Base-by-base conservation (phyloP, 2,888 invertebrate species). In the Sisyra nigra region DNA sequence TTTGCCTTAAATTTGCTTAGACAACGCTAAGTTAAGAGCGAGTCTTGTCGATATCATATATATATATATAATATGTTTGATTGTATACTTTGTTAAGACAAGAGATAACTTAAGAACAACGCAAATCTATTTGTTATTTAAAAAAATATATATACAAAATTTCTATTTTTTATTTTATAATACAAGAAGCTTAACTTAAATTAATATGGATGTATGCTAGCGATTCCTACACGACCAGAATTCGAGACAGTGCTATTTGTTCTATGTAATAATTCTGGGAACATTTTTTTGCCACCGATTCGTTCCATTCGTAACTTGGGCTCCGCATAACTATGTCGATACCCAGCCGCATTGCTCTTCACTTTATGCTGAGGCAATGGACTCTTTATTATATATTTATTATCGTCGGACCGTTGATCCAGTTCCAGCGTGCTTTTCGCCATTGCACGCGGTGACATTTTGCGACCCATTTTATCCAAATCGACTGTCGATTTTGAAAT, bases 301-400 rank as follows among this genome's bases (percentile, higher is more conserved):
- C 57, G 55, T 19, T 48, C 46, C 47, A 57, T 67, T 47, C 72
- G 58, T 5, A 72, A 65, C 46, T 74, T 69, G 13, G 76, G 74
- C 50, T 78, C 77, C n/a, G 75, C 78, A 52, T 76, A 78, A 54
- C 76, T 77, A 54, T 77, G 77, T 41, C 77, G 67, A 47, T 62
- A 63, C 1, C 61, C 61, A 3, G 56, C 59, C 1, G 53, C 44
- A 41, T 51, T 54, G 14, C 45, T 47, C 8, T 41, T 31, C 15
- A 53, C 53, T 14, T 48, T 49, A 3, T 47, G 37, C 46, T 58
- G 59, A 13, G 53, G 53, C 11, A 48, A 49, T 3, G 47, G 37
- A 46, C 58, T 58, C 47, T 57, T 58, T 42, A 59, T 60, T 0
- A 53, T 43, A 37, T 52, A 57, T 47, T 57, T 57, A 11, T 48